These are phyloP conservation scores for Leptinotarsa juncta DNA, from an alignment of 2,888 invertebrate species.

Conservation along the genomic window DNA sequence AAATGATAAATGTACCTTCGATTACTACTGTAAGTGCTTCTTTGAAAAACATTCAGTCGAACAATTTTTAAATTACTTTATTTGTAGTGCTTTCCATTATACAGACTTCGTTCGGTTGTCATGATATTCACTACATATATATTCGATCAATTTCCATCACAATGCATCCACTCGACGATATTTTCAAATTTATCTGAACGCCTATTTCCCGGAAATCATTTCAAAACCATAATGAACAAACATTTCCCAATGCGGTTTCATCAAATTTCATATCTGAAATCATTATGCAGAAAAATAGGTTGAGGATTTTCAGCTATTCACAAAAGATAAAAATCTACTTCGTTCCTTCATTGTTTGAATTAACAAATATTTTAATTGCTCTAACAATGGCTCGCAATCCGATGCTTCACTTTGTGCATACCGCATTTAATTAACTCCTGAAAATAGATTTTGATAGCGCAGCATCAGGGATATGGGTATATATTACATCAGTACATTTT, in stretches of 20 bases:
- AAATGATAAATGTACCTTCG: too few species aligned
- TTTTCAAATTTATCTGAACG: background rate
- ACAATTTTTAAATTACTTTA: too few species aligned
- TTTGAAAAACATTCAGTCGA: too few species aligned
- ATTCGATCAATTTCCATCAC: background rate
- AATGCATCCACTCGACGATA: background rate
- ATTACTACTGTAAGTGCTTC: too few species aligned
- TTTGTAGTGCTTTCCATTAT: too few species aligned
- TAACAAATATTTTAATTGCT: constrained; percentile 12
- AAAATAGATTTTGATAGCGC: background rate
- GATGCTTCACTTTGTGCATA: constrained; percentile 4
- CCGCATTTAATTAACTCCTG: background rate
- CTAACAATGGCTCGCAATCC: constrained; percentile 9
- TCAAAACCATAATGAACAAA: constrained; percentile 21
- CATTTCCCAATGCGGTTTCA: constrained; percentile 20
- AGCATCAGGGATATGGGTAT: background rate
- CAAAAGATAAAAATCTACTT: constrained; percentile 3
- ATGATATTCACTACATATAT: background rate
- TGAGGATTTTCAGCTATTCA: constrained; percentile 24
- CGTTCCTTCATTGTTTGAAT: constrained; percentile 11
- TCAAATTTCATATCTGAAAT: constrained; percentile 15
- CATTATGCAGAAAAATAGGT: constrained; percentile 24
- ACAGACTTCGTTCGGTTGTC: too few species aligned
- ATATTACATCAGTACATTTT: background rate
- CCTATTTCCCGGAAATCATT: constrained; percentile 12